Evolutionary conservation across 1,140 invertebrate species (phyloP), one percentile per base, ranked within the genome.

Genomic region (Schlechtendalia chinensis): DNA sequence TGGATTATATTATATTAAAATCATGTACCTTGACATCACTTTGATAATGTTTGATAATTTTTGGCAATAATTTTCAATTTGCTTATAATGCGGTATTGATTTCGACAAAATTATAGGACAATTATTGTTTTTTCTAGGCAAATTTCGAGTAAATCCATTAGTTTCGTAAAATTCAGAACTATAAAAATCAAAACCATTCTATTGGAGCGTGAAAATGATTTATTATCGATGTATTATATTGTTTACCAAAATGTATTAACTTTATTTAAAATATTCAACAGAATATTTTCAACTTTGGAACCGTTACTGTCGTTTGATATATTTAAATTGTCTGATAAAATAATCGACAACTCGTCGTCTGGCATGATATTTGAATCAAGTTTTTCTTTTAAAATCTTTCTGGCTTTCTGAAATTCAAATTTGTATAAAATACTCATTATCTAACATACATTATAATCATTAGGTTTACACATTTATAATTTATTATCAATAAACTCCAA

Each of bases 211-310:
- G 5, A 0, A 75, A 39, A 39, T 16, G 0, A 58, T 56, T 39
- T 39, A 39, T 39, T 63, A 79, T 63, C 29, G 19, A n/a, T 8
- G 29, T 54, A 19, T 1, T 54, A 19, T 1, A 53, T 32, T 19
- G 53, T 10, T 79, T 79, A 79, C 75, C 75, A 79, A 79, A 47
- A 79, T n/a, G 10, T 63, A 27, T 79, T 58, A 29, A 79, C 56
- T 27, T 0, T 4, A 14, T 61, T 61, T 50, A 45, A 79, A 50
- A 79, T 50, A 61, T 79, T 61, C 0, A 19, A 1, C 6, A 79
- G 63, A 61, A 63, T 50, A 6, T 53, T 27, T 17, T 63, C 58
- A 29, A 79, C 17, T 29, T 50, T 50, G 16, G 11, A 17, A 61
- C 0, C 8, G 32, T 39, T 6, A 61, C 50, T 50, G 24, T 63